These are phyloP conservation scores for Caenorhabditis briggsae DNA, from an alignment of 1,140 invertebrate species.

Conservation along the genomic window DNA sequence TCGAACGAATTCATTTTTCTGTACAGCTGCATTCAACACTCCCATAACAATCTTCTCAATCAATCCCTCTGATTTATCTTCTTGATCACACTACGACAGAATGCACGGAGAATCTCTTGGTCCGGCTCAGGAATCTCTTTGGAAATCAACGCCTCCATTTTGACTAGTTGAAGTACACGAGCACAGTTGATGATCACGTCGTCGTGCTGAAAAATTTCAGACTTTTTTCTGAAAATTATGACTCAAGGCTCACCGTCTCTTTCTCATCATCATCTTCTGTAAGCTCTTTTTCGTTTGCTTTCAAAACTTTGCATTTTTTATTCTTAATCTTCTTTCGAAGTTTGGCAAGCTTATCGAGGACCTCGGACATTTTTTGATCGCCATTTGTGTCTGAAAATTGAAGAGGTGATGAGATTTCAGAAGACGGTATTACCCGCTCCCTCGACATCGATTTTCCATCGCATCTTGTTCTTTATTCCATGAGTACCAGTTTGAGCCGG, in stretches of 20 bases:
- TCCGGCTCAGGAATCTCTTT: conserved; percentile 11
- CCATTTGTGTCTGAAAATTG: neutral
- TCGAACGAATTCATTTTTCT: conserved; percentile 33
- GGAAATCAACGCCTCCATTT: neutral
- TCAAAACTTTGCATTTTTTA: conserved; percentile 24
- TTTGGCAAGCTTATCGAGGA: neutral
- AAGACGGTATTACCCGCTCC: neutral
- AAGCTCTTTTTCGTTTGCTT: neutral
- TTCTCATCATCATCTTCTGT: conserved; percentile 2
- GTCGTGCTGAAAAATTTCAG: neutral
- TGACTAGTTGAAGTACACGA: conserved; percentile 29
- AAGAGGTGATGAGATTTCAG: neutral
- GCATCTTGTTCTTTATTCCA: conserved; percentile 46
- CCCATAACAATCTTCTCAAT: conserved; percentile 9
- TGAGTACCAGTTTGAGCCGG: conserved; percentile 25
- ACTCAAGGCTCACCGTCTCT: neutral
- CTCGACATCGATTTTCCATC: conserved; percentile 43
- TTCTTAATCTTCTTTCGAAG: conserved; percentile 1
- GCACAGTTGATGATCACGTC: conserved; percentile 10
- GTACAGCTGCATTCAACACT: neutral
- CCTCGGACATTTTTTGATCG: conserved; percentile 43
- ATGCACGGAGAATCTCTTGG: conserved; percentile 22
- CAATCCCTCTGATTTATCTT: conserved; percentile 2
- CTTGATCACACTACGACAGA: conserved; percentile 49
- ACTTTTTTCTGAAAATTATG: neutral